A percentile compares a stretch with the other conserved stretches of the same genome.
Evolutionary conservation across 1,140 invertebrate species (phyloP).

Genomic region (Gerris buenoi): DNA sequence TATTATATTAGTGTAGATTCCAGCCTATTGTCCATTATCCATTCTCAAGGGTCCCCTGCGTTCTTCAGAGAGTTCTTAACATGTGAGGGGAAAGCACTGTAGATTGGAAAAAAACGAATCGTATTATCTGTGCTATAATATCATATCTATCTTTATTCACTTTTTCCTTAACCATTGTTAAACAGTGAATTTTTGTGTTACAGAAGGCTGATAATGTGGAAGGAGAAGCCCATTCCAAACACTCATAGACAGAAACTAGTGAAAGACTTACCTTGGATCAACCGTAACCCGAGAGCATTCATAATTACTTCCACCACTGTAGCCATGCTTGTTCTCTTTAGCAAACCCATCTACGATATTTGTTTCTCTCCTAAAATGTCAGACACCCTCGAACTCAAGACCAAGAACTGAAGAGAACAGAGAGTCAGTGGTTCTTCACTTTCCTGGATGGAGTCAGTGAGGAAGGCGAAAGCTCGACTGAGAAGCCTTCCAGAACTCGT

Average conservation of each 20-base stretch:
- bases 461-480: slow-evolving; percentile 51
- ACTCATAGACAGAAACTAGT: slow-evolving; percentile 4
- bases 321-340: slow-evolving; percentile 42
- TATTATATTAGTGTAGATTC: no score
- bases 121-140: no score
- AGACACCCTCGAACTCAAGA: slow-evolving; percentile 21
- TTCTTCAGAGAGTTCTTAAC: no score
- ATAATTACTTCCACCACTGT: slow-evolving; percentile 32
- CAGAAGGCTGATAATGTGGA: slow-evolving; percentile 10
- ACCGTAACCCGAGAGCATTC: slow-evolving; percentile 38
- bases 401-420: slow-evolving; percentile 4
- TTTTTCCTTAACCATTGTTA: no score
- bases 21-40: no score
- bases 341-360: slow-evolving; percentile 51
- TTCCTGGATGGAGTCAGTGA: slow-evolving; percentile 62
- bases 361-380: slow-evolving; percentile 28
- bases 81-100: no score
- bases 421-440: neutral
- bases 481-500: slow-evolving; percentile 55
- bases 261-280: slow-evolving; percentile 13
- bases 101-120: no score
- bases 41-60: no score
- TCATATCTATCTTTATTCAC: no score
- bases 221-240: neutral
- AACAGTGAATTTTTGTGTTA: no score